These are phyloP conservation scores for Acanthurus tractus DNA, from an alignment of 2,797 vertebrate species.

Conservation along the genomic window DNA sequence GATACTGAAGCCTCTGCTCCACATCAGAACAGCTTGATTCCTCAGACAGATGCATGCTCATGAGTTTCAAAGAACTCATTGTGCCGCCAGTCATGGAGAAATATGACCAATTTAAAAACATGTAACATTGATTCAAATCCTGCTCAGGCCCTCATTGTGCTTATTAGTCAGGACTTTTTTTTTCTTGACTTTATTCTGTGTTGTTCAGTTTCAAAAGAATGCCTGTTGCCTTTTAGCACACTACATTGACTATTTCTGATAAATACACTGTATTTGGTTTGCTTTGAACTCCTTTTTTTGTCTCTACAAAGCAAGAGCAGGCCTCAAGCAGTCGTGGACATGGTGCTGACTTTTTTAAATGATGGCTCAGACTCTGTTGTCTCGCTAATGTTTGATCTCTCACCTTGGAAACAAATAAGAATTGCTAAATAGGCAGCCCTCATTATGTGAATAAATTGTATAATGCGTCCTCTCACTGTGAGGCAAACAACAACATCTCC, in stretches of 20 bases:
- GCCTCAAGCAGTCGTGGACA: constrained; percentile 11
- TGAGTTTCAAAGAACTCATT: constrained; percentile 63
- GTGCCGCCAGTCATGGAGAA: constrained; percentile 39
- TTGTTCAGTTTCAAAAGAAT: constrained; percentile 15
- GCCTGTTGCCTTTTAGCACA: background rate
- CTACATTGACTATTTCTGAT: constrained; percentile 4
- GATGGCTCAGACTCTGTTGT: constrained; percentile 25
- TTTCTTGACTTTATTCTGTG: constrained; percentile 11
- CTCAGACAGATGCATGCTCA: constrained; percentile 59
- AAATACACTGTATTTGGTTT: background rate
- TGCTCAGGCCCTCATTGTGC: constrained; percentile 32
- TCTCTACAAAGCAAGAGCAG: constrained; percentile 10
- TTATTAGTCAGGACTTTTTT: constrained; percentile 23
- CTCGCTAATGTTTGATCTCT: constrained; percentile 59
- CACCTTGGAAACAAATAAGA: constrained; percentile 60
- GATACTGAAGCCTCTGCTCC: constrained; percentile 37
- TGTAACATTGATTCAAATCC: constrained; percentile 28
- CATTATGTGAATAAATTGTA: constrained; percentile 61
- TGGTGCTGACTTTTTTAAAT: constrained; percentile 36
- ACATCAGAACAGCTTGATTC: constrained; percentile 59
- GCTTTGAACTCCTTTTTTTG: constrained; percentile 13
- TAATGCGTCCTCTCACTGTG: constrained; percentile 37
- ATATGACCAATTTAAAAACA: constrained; percentile 40
- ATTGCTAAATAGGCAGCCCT: constrained; percentile 59
- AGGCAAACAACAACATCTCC: constrained; percentile 48